Conservation (phyloP, 2,113 vertebrate species). For the Triplophysa siluroides region DNA sequence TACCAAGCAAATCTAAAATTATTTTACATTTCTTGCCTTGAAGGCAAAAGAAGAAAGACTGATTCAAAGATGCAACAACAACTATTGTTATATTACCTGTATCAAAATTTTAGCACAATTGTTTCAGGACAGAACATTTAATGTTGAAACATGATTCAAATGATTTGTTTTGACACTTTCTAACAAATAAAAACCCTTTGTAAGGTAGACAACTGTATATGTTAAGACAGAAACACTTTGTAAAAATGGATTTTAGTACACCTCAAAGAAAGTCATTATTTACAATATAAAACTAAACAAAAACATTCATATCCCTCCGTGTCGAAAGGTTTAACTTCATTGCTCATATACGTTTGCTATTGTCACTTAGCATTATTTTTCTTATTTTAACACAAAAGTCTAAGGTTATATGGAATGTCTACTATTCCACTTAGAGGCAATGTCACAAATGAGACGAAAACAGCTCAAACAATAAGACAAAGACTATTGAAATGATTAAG, state of each 20-base stretch:
- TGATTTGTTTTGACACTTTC: slow-evolving; percentile 41
- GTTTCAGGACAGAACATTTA: slow-evolving; percentile 56
- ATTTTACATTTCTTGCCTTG: slow-evolving; percentile 56
- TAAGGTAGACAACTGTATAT: slow-evolving; percentile 50
- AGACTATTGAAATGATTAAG: slow-evolving; percentile 52
- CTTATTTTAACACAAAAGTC: slow-evolving; percentile 2
- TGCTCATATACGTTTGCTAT: slow-evolving; percentile 42
- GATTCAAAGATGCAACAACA: slow-evolving; percentile 49
- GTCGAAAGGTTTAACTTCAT: slow-evolving; percentile 59
- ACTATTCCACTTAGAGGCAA: slow-evolving; percentile 55
- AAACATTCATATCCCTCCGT: slow-evolving; percentile 47
- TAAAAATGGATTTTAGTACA: slow-evolving; percentile 57
- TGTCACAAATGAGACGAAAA: slow-evolving; percentile 25
- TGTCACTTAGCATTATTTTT: slow-evolving; percentile 18
- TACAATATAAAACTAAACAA: slow-evolving; percentile 59
- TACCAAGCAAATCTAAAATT: slow-evolving; percentile 63
- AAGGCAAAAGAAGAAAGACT: slow-evolving; percentile 54
- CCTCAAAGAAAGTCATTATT: slow-evolving; percentile 60
- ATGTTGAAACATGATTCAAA: slow-evolving; percentile 55
- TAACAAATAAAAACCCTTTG: slow-evolving; percentile 45
- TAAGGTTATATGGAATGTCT: slow-evolving; percentile 48
- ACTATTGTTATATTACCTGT: slow-evolving; percentile 3
- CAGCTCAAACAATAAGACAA: slow-evolving; percentile 14
- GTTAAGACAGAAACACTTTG: slow-evolving; percentile 51
- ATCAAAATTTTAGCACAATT: slow-evolving; percentile 53